These are phyloP conservation scores for Matsumyia berberina DNA, from an alignment of 2,888 invertebrate species.

Conservation along the genomic window DNA sequence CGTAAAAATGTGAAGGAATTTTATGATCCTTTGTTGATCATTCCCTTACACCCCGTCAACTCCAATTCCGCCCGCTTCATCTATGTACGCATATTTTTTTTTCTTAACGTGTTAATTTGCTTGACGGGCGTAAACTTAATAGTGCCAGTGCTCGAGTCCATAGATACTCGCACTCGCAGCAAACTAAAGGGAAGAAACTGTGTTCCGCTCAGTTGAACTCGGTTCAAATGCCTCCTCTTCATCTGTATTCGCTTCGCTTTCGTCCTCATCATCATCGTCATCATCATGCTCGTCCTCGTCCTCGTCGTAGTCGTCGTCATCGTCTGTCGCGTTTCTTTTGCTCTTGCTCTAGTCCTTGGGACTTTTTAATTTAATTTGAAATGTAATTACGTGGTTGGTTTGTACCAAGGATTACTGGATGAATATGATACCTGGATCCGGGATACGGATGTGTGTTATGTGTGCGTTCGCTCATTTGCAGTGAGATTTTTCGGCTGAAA, in stretches of 20 bases:
- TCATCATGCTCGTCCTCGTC: conserved; percentile 1
- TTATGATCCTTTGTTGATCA: conserved; percentile 30
- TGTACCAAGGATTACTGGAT: conserved; percentile 55
- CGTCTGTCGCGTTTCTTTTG: conserved; percentile 27
- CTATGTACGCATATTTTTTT: conserved; percentile 32
- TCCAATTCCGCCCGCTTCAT: neutral
- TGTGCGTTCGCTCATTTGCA: conserved; percentile 31
- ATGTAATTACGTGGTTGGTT: conserved; percentile 68
- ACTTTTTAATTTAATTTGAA: conserved; percentile 67
- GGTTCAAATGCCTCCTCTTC: conserved; percentile 33
- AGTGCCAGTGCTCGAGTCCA: conserved; percentile 1
- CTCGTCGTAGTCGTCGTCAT: conserved; percentile 19
- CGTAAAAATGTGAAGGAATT: neutral
- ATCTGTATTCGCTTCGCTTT: conserved; percentile 42
- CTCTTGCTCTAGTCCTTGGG: conserved; percentile 5
- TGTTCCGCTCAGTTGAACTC: conserved; percentile 33
- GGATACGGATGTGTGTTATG: conserved; percentile 16
- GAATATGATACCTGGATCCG: conserved; percentile 44
- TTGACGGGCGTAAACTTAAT: conserved; percentile 40
- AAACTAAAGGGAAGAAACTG: conserved; percentile 18
- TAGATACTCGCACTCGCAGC: neutral
- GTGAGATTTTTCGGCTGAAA: conserved; percentile 59
- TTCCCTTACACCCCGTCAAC: neutral
- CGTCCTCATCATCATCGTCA: conserved; percentile 23
- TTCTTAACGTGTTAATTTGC: conserved; percentile 55